phyloP scores from a whole-genome alignment of 2,797 vertebrate genomes.

The Pteronotus mesoamericanus region DNA sequence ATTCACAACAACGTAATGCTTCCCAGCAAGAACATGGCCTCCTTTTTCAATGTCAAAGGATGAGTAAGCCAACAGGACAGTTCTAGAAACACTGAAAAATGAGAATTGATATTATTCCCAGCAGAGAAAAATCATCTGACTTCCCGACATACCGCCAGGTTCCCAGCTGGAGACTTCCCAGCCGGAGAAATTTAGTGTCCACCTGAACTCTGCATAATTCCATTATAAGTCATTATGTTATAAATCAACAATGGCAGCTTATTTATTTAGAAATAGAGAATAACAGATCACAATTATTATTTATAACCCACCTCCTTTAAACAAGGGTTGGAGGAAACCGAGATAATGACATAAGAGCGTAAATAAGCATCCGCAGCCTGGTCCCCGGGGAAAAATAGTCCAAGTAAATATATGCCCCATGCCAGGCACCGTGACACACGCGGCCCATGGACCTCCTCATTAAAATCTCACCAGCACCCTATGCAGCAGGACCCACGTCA shows the following conservation, averaged over 20 bases:
- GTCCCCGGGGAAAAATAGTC: background rate
- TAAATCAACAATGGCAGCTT: background rate
- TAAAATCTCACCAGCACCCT: background rate
- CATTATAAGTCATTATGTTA: background rate
- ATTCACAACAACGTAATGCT: background rate
- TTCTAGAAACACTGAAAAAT: background rate
- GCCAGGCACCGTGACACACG: background rate
- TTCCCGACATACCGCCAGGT: background rate
- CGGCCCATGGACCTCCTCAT: background rate
- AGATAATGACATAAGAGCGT: background rate
- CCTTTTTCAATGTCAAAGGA: background rate
- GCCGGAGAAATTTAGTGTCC: background rate
- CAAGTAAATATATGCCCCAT: background rate
- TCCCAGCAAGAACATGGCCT: background rate
- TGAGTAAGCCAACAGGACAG: background rate
- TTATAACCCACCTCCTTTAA: slow-evolving; percentile 12
- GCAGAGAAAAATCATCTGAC: slow-evolving; percentile 10
- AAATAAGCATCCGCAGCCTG: background rate
- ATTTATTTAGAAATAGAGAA: slow-evolving; percentile 25
- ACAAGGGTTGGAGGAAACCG: background rate
- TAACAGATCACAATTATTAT: slow-evolving; percentile 35
- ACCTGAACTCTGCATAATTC: background rate
- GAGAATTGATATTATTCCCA: background rate
- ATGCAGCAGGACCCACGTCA: background rate
- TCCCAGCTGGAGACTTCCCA: background rate